Evolutionary conservation across 2,888 invertebrate species (phyloP), one percentile per base, ranked within the genome.

Genomic region (Eueremaeus valkanovi): DNA sequence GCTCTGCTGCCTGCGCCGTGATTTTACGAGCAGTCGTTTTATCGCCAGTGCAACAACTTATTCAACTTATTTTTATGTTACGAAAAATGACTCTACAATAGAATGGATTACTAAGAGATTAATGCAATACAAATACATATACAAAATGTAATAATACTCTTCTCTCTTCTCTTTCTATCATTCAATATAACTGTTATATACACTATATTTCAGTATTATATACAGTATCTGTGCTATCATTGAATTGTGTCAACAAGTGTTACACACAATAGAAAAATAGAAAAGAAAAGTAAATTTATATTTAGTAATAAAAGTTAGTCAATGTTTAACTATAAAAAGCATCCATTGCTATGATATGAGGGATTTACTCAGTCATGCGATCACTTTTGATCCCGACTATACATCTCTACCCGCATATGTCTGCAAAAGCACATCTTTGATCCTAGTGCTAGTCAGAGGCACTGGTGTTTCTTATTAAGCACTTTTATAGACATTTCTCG

Each of bases 1-100:
- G 58, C 55, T 55, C 6, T 55, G 55, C 55, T 24, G 55, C 58
- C 58, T 27, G 58, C 29, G 66, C 66, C 66, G 66, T 66, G 66
- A 66, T 66, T 66, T 66, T 66, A 66, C 21, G 66, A 36, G 21
- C 21, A 66, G 29, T 66, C 33, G n/a, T 66, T 58, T 66, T 66
- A 66, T 66, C 66, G 66, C 66, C 40, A 66, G 66, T 36, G 66
- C 66, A 66, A 66, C 66, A 66, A 66, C 66, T 66, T 66, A 66
- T 66, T 66, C 66, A 66, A 66, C 66, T 66, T 61, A 66, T 40
- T 66, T 66, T 66, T 66, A 66, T 66, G 66, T 66, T 66, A 21
- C 11, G 21, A 66, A 36, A 66, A 36, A 66, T 66, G 36, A 66
- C 36, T 66, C 33, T 40, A 66, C 66, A 66, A 66, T 36, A 36